Conservation (phyloP, 2,888 invertebrate species). For the Listrodromus nycthemerus region DNA sequence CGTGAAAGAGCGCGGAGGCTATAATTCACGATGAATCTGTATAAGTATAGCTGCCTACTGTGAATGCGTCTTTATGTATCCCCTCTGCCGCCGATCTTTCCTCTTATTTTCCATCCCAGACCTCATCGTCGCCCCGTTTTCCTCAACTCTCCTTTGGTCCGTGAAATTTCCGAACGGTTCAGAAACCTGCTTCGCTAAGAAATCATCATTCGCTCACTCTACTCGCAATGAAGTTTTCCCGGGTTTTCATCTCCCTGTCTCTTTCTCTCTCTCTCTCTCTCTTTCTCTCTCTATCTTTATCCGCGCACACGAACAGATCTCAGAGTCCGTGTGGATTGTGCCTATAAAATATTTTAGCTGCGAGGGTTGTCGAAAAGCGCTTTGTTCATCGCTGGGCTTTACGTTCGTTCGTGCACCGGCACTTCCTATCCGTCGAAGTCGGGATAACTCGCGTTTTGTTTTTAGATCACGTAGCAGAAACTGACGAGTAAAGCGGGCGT, state of each 20-base stretch:
- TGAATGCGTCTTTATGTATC: conserved; percentile 40
- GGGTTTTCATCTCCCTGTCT: background rate
- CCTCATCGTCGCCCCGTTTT: background rate
- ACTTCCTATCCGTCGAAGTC: background rate
- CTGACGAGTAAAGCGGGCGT: conserved; percentile 2
- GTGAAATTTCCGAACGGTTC: conserved; percentile 24
- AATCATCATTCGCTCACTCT: conserved; percentile 30
- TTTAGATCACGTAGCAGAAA: conserved; percentile 28
- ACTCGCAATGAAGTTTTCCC: conserved; percentile 31
- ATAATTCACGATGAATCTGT: conserved; percentile 53
- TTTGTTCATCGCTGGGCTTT: conserved; percentile 13
- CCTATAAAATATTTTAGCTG: background rate
- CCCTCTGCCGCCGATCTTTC: background rate
- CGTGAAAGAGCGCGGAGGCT: conserved; percentile 36
- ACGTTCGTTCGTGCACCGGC: background rate
- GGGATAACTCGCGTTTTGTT: conserved; percentile 11
- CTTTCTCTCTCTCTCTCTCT: background rate
- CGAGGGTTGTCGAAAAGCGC: conserved; percentile 9
- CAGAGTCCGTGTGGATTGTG: background rate
- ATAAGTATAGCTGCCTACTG: conserved; percentile 24
- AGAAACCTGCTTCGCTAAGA: conserved; percentile 30
- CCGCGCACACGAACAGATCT: too few species aligned
- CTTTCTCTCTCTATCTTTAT: background rate
- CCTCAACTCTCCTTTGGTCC: conserved; percentile 10
- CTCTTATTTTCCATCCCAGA: conserved; percentile 1